Conservation (phyloP, 1,140 invertebrate species). For the Episyrphus balteatus region DNA sequence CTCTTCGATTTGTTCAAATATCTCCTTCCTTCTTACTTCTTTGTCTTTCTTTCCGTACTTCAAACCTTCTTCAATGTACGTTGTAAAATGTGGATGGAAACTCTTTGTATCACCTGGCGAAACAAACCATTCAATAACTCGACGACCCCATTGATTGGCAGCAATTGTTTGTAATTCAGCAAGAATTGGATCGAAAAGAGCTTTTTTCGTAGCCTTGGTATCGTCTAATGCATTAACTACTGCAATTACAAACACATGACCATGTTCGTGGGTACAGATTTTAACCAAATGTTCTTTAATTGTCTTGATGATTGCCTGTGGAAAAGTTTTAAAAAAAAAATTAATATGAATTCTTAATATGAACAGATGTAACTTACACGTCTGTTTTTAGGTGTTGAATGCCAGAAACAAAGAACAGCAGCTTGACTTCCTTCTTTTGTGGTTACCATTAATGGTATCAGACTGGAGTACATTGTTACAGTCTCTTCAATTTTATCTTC, state of each 20-base stretch:
- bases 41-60: slow-evolving; percentile 69
- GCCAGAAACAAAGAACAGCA: slow-evolving; percentile 74
- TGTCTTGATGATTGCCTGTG: slow-evolving; percentile 58
- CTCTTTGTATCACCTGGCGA: slow-evolving; percentile 60
- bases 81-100: slow-evolving; percentile 62
- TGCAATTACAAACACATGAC: slow-evolving; percentile 69
- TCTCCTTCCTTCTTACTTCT: slow-evolving; percentile 57
- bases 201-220: slow-evolving; percentile 79
- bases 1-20: slow-evolving; percentile 53
- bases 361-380: slow-evolving; percentile 15
- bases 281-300: slow-evolving; percentile 75
- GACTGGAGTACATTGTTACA: slow-evolving; percentile 56
- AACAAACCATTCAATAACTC: slow-evolving; percentile 71
- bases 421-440: slow-evolving; percentile 71
- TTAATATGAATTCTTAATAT: neutral
- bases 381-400: slow-evolving; percentile 33
- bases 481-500: slow-evolving; percentile 47
- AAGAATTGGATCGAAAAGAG: slow-evolving; percentile 62
- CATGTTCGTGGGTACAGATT: slow-evolving; percentile 74
- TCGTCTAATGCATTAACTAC: slow-evolving; percentile 89
- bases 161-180: slow-evolving; percentile 60
- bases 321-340: neutral
- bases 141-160: slow-evolving; percentile 58
- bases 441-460: slow-evolving; percentile 67
- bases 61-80: slow-evolving; percentile 61